Conservation (phyloP, 2,797 vertebrate genomes). For the Macropodus opercularis region DNA sequence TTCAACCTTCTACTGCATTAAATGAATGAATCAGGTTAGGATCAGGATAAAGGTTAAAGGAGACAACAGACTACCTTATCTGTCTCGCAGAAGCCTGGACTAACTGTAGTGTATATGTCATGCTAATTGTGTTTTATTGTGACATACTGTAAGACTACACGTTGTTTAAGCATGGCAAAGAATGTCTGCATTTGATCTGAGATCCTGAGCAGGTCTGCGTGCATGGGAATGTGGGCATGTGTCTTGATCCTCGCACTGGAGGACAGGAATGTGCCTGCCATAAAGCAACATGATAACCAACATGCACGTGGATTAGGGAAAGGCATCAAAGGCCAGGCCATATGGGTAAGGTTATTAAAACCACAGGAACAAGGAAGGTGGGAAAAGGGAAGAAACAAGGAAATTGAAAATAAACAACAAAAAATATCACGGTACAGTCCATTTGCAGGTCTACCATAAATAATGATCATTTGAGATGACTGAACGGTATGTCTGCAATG, state of each 20-base stretch:
- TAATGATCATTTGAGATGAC: conserved; percentile 47
- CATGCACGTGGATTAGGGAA: conserved; percentile 56
- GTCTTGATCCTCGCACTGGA: conserved; percentile 29
- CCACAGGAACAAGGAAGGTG: conserved; percentile 39
- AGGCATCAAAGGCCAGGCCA: conserved; percentile 69
- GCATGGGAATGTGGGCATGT: conserved; percentile 16
- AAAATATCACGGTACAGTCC: conserved; percentile 4
- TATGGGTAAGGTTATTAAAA: conserved; percentile 63
- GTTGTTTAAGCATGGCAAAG: background rate
- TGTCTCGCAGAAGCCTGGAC: no score
- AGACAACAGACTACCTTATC: background rate
- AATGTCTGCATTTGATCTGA: conserved; percentile 6
- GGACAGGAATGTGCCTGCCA: conserved; percentile 44
- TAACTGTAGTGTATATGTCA: no score
- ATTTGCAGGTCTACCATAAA: conserved; percentile 33
- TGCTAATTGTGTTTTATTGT: no score
- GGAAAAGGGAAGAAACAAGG: background rate
- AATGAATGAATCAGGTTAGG: background rate
- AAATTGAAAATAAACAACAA: background rate
- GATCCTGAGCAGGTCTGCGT: background rate
- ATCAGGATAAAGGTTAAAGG: background rate
- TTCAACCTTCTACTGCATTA: conserved; percentile 1
- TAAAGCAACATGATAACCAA: conserved; percentile 62
- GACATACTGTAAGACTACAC: background rate
- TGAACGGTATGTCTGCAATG: conserved; percentile 68